These are phyloP conservation scores for Acanthopleura granulata DNA, from an alignment of 2,888 invertebrate genomes.

Conservation along the genomic window DNA sequence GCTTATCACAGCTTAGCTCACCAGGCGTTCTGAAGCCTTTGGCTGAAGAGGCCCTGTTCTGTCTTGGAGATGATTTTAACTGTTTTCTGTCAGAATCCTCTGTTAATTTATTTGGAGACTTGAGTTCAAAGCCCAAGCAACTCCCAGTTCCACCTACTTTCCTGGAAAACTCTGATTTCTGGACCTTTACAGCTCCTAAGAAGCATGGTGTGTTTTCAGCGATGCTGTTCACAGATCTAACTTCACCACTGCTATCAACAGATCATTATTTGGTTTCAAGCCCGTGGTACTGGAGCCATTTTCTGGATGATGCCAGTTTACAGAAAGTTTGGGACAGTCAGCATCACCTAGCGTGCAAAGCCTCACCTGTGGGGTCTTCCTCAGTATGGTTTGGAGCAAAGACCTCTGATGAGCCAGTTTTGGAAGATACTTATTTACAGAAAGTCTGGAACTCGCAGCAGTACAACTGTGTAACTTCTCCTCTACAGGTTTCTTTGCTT, in stretches of 20 bases:
- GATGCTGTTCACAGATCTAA: neutral
- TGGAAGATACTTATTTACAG: neutral
- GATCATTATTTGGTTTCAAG: neutral
- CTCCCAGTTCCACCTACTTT: neutral
- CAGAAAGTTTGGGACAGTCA: neutral
- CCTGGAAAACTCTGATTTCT: neutral
- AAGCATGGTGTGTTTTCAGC: constrained; percentile 16
- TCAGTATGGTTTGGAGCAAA: neutral
- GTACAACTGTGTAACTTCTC: neutral
- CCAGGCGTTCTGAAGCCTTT: neutral
- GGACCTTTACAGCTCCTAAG: neutral
- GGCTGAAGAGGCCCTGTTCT: neutral
- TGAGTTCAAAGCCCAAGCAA: neutral
- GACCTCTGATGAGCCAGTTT: neutral
- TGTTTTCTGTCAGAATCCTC: constrained; percentile 12
- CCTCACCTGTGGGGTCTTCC: neutral
- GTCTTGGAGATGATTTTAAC: neutral
- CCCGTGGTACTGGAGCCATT: neutral
- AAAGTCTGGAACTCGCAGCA: neutral
- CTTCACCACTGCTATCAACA: neutral
- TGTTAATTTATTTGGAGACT: neutral
- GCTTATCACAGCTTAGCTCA: neutral
- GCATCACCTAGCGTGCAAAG: neutral
- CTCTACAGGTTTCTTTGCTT: neutral
- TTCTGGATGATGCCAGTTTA: neutral